Base-by-base conservation (phyloP, 2,888 invertebrate genomes). In the Drosophila antonietae region DNA sequence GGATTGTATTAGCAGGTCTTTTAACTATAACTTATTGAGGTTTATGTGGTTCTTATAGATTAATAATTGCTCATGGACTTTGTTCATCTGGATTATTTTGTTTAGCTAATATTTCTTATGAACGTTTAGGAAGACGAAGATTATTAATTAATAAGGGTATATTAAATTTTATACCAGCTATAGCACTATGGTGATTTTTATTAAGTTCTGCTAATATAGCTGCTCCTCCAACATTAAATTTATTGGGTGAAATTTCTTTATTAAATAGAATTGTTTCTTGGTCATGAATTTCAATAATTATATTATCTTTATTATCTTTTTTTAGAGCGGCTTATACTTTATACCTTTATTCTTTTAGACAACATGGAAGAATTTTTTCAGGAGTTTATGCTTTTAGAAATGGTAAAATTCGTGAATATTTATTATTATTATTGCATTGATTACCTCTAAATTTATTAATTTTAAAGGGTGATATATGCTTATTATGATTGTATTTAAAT, bases 401-500 rank as follows among this genome's bases (percentile, higher is more conserved):
- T 1, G 93, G 93, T 0, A 90, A 91, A 80, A 91, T 93, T 88
- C 94, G 94, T 0, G 95, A 95, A 90, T 95, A 93, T 94, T 93
- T 95, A 92, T 90, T 95, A 84, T 93, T 95, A 92, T 85, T 95
- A 82, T 93, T 95, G 89, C 95, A 95, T 94, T 95, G 94, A 92
- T 90, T 95, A 75, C 94, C 95, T 83, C 94, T 95, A 93, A 95
- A 95, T 94, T 90, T 95, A 83, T 90, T 95, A 91, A 91, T 95
- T 93, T 92, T 95, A 90, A 94, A 94, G 80, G 91, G 94, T 88
- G 94, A 94, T 91, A 92, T 92, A 88, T 90, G 92, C 90, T 90
- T 93, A 91, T 92, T 94, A 91, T 94, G 93, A 90, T 92, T 94
- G 92, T 93, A 93, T 92, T 93, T 94, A 95, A 94, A 94, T 93